Base-by-base conservation (phyloP, 2,888 invertebrate genomes). In the Cryptocephalus moraei region DNA sequence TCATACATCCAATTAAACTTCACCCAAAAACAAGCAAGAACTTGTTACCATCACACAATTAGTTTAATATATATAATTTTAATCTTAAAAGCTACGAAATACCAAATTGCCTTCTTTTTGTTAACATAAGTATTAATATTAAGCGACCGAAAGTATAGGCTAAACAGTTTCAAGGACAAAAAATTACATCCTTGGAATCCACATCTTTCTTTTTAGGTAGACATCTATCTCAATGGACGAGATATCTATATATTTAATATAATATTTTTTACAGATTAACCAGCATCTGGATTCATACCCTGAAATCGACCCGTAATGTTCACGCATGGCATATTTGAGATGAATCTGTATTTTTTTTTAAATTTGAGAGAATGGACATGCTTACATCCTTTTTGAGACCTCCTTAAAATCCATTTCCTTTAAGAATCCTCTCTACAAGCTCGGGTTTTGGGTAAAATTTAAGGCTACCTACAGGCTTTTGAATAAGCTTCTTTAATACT, bases 281-380 rank as follows among this genome's bases (percentile, higher is more conserved):
- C 63, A 55, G 56, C 61, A 51, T 53, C 59, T 51, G 47, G 46
- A 53, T 41, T 43, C 33, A 43, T 34, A 55, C 61, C 64, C 59
- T 62, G 63, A 47, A 56, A 50, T 52, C 52, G 62, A 66, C 64
- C 67, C 61, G 63, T 60, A 66, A 67, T 67, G 65, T 67, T 65
- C 58, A 61, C 63, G 67, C 66, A 64, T 48, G 43, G 63, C 46
- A 52, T 56, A 57, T 34, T 43, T 61, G 62, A 50, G 60, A 57
- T 61, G 60, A 52, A 52, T 52, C 50, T 51, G 39, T 44, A 53
- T 48, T 50, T 56, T 52, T 52, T 57, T 58, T 48, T 46, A 34
- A 40, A 22, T 12, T 40, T n/a, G 10, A 40, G 11, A 22, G 40
- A 12, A 13, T 13, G 13, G 22, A 12, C 14, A 12, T 40, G 10